These are phyloP conservation scores for Heliconius hewitsoni DNA, from an alignment of 1,140 invertebrate genomes.

Conservation along the genomic window DNA sequence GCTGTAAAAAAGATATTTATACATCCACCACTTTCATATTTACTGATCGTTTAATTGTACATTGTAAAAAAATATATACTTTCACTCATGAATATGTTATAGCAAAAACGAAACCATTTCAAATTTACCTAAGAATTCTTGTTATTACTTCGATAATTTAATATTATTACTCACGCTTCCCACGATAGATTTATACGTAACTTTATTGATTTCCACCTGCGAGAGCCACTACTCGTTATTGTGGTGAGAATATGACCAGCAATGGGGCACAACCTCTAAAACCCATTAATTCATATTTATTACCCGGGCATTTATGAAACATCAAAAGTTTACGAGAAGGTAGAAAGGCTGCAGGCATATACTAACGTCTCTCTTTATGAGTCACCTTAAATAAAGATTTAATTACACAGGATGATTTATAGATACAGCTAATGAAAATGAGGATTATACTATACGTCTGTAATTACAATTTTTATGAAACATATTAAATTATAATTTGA, in stretches of 20 bases:
- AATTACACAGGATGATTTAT: conserved; percentile 70
- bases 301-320: conserved; percentile 75
- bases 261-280: conserved; percentile 64
- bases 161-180: neutral
- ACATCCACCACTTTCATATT: too few species aligned
- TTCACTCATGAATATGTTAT: neutral
- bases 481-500: neutral
- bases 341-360: conserved; percentile 70
- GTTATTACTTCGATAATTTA: neutral
- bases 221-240: conserved; percentile 58
- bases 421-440: conserved; percentile 59
- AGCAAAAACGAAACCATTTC: neutral
- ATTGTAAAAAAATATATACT: neutral
- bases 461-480: conserved; percentile 19
- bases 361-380: conserved; percentile 65
- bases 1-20: too few species aligned
- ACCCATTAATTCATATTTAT: conserved; percentile 78
- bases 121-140: neutral
- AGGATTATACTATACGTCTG: conserved; percentile 26
- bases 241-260: conserved; percentile 53
- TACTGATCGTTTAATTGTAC: too few species aligned
- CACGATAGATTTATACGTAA: conserved; percentile 47
- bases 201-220: conserved; percentile 45
- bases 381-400: conserved; percentile 68
- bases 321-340: conserved; percentile 76